Evolutionary conservation across 2,797 vertebrate species (phyloP).

Genomic region (Acanthurus lineatus): DNA sequence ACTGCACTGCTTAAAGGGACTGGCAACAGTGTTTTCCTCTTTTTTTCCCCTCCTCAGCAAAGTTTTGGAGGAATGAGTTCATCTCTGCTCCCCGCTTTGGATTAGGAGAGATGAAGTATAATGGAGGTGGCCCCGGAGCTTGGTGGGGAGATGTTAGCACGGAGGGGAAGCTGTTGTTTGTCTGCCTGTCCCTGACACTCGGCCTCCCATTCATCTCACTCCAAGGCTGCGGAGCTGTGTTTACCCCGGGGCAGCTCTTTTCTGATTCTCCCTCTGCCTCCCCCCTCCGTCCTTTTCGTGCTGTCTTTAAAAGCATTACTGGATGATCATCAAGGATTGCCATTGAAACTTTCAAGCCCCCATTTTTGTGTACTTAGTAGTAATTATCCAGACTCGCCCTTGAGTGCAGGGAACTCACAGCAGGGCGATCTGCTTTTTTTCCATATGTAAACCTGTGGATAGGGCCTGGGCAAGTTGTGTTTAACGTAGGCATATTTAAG

Average conservation of each 20-base stretch:
- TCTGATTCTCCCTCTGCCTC: constrained; percentile 68
- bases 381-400: constrained; percentile 74
- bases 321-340: constrained; percentile 81
- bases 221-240: constrained; percentile 60
- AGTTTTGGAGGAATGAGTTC: constrained; percentile 78
- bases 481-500: constrained; percentile 33
- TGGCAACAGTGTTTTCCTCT: constrained; percentile 65
- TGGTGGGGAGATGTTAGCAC: constrained; percentile 81
- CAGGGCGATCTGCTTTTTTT: constrained; percentile 19
- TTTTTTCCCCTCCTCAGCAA: constrained; percentile 65
- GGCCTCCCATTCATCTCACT: constrained; percentile 80
- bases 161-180: constrained; percentile 76
- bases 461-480: constrained; percentile 31
- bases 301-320: constrained; percentile 84
- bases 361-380: constrained; percentile 78
- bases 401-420: constrained; percentile 53
- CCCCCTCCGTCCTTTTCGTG: constrained; percentile 60
- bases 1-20: constrained; percentile 70
- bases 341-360: constrained; percentile 74
- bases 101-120: constrained; percentile 81
- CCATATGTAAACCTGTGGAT: constrained; percentile 47
- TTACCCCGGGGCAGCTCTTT: constrained; percentile 77
- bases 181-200: constrained; percentile 81
- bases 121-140: constrained; percentile 76
- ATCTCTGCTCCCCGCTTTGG: constrained; percentile 81